Evolutionary conservation across 2,797 vertebrate species (phyloP).

Genomic region (Rhadinocentrus ornatus): DNA sequence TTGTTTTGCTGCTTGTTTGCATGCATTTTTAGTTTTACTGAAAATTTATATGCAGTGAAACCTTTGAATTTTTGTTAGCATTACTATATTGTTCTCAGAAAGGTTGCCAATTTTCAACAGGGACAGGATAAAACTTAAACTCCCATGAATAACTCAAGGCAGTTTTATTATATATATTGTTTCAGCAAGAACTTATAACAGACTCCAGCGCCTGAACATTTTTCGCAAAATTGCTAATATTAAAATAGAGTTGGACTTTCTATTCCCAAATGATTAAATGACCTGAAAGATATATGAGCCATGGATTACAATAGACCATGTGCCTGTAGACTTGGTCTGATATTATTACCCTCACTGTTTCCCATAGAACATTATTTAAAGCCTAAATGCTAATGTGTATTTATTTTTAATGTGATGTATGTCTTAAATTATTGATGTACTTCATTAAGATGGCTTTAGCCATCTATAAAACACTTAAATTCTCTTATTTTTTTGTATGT

Average conservation of each 20-base stretch:
- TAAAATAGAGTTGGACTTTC: conserved; percentile 38
- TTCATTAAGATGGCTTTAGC: neutral
- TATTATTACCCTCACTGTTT: conserved; percentile 27
- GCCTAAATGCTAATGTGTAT: neutral
- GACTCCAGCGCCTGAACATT: conserved; percentile 25
- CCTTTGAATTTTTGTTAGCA: conserved; percentile 47
- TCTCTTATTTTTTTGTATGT: neutral
- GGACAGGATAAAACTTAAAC: conserved; percentile 50
- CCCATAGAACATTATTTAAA: neutral
- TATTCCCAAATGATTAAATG: conserved; percentile 57
- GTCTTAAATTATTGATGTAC: neutral
- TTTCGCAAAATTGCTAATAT: conserved; percentile 50
- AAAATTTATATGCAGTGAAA: conserved; percentile 38
- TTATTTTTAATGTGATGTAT: neutral
- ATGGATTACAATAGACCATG: conserved; percentile 37
- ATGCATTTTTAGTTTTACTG: conserved; percentile 28
- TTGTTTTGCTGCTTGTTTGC: conserved; percentile 30
- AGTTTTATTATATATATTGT: conserved; percentile 45
- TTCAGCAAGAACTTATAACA: conserved; percentile 44
- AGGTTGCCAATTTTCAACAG: conserved; percentile 37
- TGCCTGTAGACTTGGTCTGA: conserved; percentile 16
- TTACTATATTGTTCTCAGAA: conserved; percentile 48
- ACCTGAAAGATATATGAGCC: conserved; percentile 48
- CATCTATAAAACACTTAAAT: neutral
- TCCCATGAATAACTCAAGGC: conserved; percentile 50